Evolutionary conservation across 2,113 vertebrate species (phyloP).

Genomic region (Platichthys flesus): DNA sequence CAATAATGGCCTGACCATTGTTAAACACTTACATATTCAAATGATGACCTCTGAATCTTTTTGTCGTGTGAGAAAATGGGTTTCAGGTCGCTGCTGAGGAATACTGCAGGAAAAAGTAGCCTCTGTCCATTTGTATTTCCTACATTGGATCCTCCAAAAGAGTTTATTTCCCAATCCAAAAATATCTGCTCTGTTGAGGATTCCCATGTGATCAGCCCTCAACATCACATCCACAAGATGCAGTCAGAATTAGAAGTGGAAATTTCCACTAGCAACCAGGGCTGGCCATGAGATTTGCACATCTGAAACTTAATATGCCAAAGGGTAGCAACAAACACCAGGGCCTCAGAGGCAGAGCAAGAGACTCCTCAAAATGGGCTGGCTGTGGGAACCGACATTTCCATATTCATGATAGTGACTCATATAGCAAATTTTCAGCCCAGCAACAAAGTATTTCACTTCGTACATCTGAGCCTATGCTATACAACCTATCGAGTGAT

Average conservation of each 20-base stretch:
- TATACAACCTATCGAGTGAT: no score
- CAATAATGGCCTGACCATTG: conserved; percentile 11
- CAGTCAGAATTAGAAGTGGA: conserved; percentile 77
- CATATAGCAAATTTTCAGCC: no score
- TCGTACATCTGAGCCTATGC: no score
- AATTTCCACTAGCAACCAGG: conserved; percentile 81
- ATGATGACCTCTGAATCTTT: conserved; percentile 3
- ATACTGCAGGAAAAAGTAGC: background rate
- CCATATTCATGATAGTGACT: conserved; percentile 13
- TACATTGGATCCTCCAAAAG: background rate
- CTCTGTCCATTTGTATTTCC: background rate
- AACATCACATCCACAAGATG: conserved; percentile 55
- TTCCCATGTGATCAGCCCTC: conserved; percentile 43
- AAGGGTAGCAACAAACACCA: conserved; percentile 72
- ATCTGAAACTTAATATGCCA: conserved; percentile 82
- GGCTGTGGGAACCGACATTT: conserved; percentile 18
- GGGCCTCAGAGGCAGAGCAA: conserved; percentile 61
- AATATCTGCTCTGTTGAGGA: background rate
- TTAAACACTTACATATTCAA: background rate
- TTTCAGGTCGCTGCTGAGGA: conserved; percentile 3
- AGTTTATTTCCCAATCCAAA: background rate
- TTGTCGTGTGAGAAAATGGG: background rate
- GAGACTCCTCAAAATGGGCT: conserved; percentile 38
- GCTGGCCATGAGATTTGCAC: conserved; percentile 65
- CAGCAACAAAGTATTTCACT: no score